These are phyloP conservation scores for Benthosema pterotum DNA, from an alignment of 2,797 vertebrate species.

Conservation along the genomic window DNA sequence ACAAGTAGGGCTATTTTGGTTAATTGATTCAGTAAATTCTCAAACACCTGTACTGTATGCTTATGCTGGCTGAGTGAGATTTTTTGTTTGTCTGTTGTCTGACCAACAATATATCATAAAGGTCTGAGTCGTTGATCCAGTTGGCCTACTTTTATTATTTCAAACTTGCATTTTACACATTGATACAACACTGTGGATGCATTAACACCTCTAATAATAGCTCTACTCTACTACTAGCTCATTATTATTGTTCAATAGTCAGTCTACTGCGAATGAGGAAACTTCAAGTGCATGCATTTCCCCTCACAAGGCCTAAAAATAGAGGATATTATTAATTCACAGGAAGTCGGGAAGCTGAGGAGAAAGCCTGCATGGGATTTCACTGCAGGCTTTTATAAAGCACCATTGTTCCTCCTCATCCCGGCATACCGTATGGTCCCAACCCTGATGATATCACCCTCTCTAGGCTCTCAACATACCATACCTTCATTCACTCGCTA, in stretches of 20 bases:
- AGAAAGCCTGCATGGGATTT: constrained; percentile 53
- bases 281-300: constrained; percentile 56
- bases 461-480: constrained; percentile 12
- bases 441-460: constrained; percentile 62
- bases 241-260: constrained; percentile 23
- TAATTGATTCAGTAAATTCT: too few relatives aligned
- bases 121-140: constrained; percentile 8
- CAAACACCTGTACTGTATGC: too few relatives aligned
- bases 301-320: constrained; percentile 47
- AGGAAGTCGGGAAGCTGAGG: constrained; percentile 66
- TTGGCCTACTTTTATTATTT: neutral
- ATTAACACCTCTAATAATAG: neutral
- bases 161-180: neutral
- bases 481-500: constrained; percentile 11
- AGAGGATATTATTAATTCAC: constrained; percentile 75
- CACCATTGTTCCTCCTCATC: constrained; percentile 71
- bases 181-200: neutral
- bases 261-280: constrained; percentile 38
- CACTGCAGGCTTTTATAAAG: constrained; percentile 63
- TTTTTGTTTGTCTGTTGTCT: too few relatives aligned
- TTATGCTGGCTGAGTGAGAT: too few relatives aligned
- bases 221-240: too few relatives aligned
- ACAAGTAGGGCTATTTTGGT: too few relatives aligned
- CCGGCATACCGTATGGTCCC: constrained; percentile 22
- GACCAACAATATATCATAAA: neutral